A percentile compares a stretch with the other conserved stretches of the same genome.
These are phyloP conservation scores for Liopterus haemorrhoidalis DNA, from an alignment of 2,888 invertebrate species.

Conservation along the genomic window DNA sequence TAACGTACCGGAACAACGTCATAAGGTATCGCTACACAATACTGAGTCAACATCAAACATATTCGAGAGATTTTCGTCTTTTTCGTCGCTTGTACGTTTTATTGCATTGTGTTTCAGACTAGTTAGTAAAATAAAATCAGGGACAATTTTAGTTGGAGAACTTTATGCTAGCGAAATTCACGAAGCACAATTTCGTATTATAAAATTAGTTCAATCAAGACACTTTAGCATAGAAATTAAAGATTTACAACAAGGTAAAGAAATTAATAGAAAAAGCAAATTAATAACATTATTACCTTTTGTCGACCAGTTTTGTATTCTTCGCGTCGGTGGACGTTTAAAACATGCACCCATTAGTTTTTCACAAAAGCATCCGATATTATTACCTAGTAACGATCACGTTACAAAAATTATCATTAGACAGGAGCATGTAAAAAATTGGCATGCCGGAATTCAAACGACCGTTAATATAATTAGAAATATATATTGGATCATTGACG, in stretches of 20 bases:
- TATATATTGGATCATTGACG: constrained; percentile 15
- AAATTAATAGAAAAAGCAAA: background rate
- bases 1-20: background rate
- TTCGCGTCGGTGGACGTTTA: constrained; percentile 7
- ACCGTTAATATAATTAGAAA: constrained; percentile 4
- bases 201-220: background rate
- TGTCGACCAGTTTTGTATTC: background rate
- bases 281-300: constrained; percentile 6
- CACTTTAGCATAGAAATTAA: too few relatives aligned
- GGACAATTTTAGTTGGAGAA: background rate
- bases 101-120: background rate
- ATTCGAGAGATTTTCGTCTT: background rate
- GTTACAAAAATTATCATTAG: constrained; percentile 12
- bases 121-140: background rate
- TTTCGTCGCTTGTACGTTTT: background rate
- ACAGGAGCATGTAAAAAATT: constrained; percentile 1
- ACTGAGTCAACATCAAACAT: background rate
- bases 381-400: constrained; percentile 6
- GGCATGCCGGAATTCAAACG: constrained; percentile 8
- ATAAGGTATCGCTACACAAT: background rate
- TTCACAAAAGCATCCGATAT: constrained; percentile 6
- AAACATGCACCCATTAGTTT: background rate
- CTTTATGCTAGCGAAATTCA: background rate
- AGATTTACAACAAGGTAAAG: too few relatives aligned
- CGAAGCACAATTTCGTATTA: background rate